phyloP scores from a whole-genome alignment of 2,888 invertebrate genomes.

The Dryadula phaetusa region DNA sequence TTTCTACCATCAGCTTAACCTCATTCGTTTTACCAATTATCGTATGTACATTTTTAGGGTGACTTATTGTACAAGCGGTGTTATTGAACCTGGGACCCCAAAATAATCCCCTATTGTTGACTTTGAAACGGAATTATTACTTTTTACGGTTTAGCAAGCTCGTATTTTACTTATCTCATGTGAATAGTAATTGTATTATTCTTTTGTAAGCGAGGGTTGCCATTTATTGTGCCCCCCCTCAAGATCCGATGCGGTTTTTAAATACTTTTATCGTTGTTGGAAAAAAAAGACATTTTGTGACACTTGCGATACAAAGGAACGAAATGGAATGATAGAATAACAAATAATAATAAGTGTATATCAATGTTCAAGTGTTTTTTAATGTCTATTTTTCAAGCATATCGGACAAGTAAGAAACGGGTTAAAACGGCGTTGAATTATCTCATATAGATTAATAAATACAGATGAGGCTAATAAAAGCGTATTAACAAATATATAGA shows the following conservation, averaged over 20 bases:
- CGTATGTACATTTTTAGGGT: constrained; percentile 42
- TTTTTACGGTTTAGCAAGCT: constrained; percentile 84
- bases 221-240: constrained; percentile 50
- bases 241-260: constrained; percentile 40
- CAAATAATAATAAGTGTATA: constrained; percentile 2
- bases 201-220: constrained; percentile 56
- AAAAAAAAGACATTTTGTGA: background rate
- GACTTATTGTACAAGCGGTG: constrained; percentile 37
- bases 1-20: constrained; percentile 28
- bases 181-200: constrained; percentile 77
- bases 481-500: too few species aligned
- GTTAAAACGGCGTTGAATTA: too few species aligned
- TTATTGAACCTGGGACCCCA: constrained; percentile 58
- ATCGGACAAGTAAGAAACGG: too few species aligned
- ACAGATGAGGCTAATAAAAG: too few species aligned
- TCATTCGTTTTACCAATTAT: constrained; percentile 40
- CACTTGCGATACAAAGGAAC: background rate
- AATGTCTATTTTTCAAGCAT: too few species aligned
- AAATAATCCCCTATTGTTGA: constrained; percentile 77
- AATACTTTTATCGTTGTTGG: constrained; percentile 23
- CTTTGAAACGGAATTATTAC: constrained; percentile 79
- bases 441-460: too few species aligned
- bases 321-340: background rate
- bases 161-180: constrained; percentile 82
- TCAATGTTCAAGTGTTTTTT: constrained; percentile 1